Base-by-base conservation (phyloP, 2,888 invertebrate genomes). In the Dynastes hyllus region DNA sequence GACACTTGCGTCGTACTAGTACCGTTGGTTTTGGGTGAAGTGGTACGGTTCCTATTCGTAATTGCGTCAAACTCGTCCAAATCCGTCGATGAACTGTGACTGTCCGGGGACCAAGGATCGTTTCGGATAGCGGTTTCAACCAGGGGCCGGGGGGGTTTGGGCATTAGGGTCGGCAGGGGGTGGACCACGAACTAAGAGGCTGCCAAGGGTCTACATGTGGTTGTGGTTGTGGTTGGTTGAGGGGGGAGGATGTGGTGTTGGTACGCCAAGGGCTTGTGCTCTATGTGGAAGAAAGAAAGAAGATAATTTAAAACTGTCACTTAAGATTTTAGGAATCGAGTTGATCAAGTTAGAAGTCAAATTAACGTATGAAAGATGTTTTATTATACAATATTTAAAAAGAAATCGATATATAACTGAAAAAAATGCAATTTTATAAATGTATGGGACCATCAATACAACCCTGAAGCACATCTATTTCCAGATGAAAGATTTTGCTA, bases 21-120 rank as follows among this genome's bases (percentile, higher is more conserved):
- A 22, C 85, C 84, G 70, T 85, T 85, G 66, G 84, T 80, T 82
- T 85, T 85, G 1, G 87, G 87, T 27, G 87, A 87, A 40, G 81
- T 78, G 32, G 83, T 83, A 51, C 85, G 83, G 86, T 92, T 93
- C 80, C 96, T 92, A 90, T 96, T 96, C 80, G 95, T 95, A 82
- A 97, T 93, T 81, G 95, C 92, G 89, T 96, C 96, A 89, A 97
- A 97, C 88, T 97, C 96, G 88, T 96, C 96, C 87, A 96, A 91
- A 88, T 96, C 96, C 5, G 93, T 92, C 1, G 92, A 90, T 2
- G 93, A 87, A 81, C 85, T 83, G 80, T 87, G 88, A 81, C 88
- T 89, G 37, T 86, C 84, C 0, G 90, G 90, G 40, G 91, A 90
- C 92, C 92, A 92, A 5, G 92, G 92, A 85, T 92, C 92, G 67